phyloP scores from a whole-genome alignment of 64 coral and sea anemone genomes.

The Astreopora myriophthalma region DNA sequence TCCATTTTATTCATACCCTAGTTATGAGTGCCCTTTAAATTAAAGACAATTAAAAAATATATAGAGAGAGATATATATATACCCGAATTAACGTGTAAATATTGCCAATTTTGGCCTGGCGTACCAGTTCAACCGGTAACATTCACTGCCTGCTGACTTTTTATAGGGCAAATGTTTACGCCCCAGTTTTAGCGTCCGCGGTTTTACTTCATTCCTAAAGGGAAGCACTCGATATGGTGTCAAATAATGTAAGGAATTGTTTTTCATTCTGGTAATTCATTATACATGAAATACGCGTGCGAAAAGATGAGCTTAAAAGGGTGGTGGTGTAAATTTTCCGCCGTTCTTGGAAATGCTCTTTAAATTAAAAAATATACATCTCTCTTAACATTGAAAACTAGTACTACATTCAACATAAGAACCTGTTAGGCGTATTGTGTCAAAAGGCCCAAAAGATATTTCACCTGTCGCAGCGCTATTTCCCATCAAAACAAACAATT shows the following conservation, averaged over 20 bases:
- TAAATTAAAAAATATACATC: background rate
- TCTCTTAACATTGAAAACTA: no score
- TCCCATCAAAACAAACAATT: constrained; percentile 18
- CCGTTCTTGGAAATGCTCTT: background rate
- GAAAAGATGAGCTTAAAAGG: background rate
- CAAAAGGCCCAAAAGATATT: background rate
- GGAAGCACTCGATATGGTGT: background rate
- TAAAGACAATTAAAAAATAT: no score
- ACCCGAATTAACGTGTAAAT: no score
- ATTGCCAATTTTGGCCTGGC: no score
- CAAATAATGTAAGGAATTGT: background rate
- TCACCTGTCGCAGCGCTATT: background rate
- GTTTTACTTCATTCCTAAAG: background rate
- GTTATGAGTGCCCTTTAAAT: no score
- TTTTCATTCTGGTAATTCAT: background rate
- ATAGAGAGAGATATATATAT: no score
- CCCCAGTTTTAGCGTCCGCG: background rate
- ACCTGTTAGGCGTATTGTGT: background rate
- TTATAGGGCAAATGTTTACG: background rate
- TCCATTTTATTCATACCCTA: no score
- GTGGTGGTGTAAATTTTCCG: background rate
- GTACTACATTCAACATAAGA: background rate
- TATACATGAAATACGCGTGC: background rate
- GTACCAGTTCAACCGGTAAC: background rate
- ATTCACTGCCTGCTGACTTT: background rate